These are phyloP conservation scores for Lanius collurio DNA, from an alignment of 2,113 vertebrate genomes.

Conservation along the genomic window DNA sequence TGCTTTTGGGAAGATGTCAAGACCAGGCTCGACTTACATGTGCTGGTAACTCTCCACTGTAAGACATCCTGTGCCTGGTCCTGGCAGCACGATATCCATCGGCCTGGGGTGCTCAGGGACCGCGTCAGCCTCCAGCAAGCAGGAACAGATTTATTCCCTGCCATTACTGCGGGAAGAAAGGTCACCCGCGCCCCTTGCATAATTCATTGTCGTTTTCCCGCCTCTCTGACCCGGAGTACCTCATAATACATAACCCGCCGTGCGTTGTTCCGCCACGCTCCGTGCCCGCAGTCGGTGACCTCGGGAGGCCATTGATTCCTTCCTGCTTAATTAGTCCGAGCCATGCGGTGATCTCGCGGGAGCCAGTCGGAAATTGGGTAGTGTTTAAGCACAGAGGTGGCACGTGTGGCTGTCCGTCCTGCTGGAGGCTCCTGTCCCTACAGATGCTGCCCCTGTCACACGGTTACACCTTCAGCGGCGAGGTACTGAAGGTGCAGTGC, in stretches of 20 bases:
- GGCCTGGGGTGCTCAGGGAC: fast-evolving
- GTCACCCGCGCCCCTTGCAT: background rate
- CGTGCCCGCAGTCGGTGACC: background rate
- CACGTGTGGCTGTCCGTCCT: background rate
- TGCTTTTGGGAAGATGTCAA: background rate
- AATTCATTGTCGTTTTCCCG: background rate
- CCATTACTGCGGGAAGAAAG: background rate
- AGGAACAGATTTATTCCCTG: background rate
- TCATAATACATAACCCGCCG: fast-evolving
- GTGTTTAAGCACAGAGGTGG: background rate
- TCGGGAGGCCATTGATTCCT: background rate
- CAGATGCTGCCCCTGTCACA: fast-evolving
- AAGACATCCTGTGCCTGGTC: fast-evolving
- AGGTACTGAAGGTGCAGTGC: fast-evolving
- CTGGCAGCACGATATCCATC: fast-evolving
- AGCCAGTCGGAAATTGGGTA: background rate
- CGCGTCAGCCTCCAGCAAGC: fast-evolving
- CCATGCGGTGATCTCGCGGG: background rate
- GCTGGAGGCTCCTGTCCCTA: background rate
- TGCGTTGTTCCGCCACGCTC: fast-evolving
- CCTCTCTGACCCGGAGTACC: background rate
- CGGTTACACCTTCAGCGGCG: fast-evolving
- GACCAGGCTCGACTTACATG: fast-evolving
- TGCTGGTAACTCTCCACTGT: fast-evolving
- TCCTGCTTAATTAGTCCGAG: background rate